Evolutionary conservation across 2,797 vertebrate genomes (phyloP), one percentile per base, ranked within the genome.

Genomic region (Garrulus glandarius): DNA sequence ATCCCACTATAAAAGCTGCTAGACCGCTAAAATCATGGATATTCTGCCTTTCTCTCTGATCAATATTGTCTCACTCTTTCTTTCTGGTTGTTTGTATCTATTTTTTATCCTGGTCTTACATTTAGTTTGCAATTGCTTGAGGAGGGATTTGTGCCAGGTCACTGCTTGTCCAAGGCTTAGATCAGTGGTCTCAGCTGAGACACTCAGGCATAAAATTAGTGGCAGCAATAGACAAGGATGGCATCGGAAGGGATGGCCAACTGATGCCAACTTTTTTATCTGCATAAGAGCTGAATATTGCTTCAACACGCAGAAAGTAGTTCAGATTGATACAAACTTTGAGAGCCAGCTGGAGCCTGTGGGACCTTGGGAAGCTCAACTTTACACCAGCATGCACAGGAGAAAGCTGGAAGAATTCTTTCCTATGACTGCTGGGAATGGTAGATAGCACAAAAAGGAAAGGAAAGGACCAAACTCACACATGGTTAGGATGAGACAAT

Each of bases 341-440:
- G 46, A 75, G 41, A 88, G 9, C 7, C 36, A 71, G 0, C 10
- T 77, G 52, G 14, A 47, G 12, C 7, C 17, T 59, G 7, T 72
- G 16, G 41, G 20, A 61, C 19, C 4, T 30, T 47, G 34, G 26
- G 57, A 78, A 76, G 5, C 5, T 65, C 43, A 39, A 2, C 11
- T 29, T 61, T 39, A 71, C 27, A 59, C 2, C 15, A 26, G 1
- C 0, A 0, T 43, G 26, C 4, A 21, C 49, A 72, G 36, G 18
- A 72, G 30, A 67, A 87, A 76, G 7, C 39, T 85, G 30, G 10
- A 80, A 89, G 10, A 21, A 60, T 16, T 57, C n/a, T 27, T 78
- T 75, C 9, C 13, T 64, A 0, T 36, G 18, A 5, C 29, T 67
- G 6, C 7, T 53, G 36, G 18, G 16, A 87, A 49, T 46, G 9